Evolutionary conservation across 2,888 invertebrate genomes (phyloP), one percentile per base, ranked within the genome.

Genomic region (Dicroscelio sp.): DNA sequence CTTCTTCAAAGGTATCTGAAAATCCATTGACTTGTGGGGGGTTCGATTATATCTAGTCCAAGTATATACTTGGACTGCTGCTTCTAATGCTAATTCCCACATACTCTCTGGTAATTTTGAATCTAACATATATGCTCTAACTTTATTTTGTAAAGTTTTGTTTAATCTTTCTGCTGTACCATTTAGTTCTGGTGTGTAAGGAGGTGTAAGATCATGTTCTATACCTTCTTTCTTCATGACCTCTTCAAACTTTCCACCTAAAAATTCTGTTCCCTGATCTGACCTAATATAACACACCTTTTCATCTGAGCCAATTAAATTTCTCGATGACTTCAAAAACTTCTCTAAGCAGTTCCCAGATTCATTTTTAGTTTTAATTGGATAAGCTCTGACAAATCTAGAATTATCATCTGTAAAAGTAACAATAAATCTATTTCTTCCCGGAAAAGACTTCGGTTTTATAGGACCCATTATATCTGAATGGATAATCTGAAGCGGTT

Each of bases 381-480:
- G n/a, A n/a, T n/a, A n/a, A n/a, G n/a, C n/a, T n/a, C n/a, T n/a
- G n/a, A n/a, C n/a, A n/a, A n/a, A n/a, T n/a, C n/a, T n/a, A n/a
- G n/a, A n/a, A n/a, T n/a, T n/a, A n/a, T n/a, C n/a, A n/a, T n/a
- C n/a, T n/a, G n/a, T n/a, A n/a, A n/a, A n/a, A n/a, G n/a, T n/a
- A n/a, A n/a, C n/a, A n/a, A n/a, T n/a, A n/a, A n/a, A n/a, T n/a
- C n/a, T n/a, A n/a, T n/a, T 75, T 14, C 52, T 76, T 55, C 75
- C 76, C 8, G 93, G 91, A 78, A 63, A 87, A n/a, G 93, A 92
- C 33, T 27, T 33, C 23, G 90, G 90, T 23, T 71, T 86, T 10
- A 94, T 92, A 4, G 86, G 86, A 10, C 94, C 91, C 92, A 94
- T 94, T 0, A 88, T 83, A 83, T 94, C 94, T 23, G 90, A 78